These are phyloP conservation scores for Vollenhovia emeryi DNA, from an alignment of 1,140 invertebrate species.

Conservation along the genomic window DNA sequence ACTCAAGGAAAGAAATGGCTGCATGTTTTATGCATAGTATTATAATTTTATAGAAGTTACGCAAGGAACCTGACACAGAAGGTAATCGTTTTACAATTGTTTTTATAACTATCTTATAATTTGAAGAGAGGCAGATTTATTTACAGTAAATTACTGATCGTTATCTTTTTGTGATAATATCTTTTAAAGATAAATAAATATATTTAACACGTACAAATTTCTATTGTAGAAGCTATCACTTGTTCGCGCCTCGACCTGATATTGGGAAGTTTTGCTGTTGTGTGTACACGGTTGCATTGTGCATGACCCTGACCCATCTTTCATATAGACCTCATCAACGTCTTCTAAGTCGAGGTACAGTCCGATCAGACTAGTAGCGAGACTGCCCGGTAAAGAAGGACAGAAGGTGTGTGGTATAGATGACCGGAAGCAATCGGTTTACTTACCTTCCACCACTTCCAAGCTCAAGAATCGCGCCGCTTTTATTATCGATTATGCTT, in stretches of 20 bases:
- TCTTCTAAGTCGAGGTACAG: constrained; percentile 78
- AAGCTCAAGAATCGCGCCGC: background rate
- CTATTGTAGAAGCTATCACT: background rate
- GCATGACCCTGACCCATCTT: constrained; percentile 80
- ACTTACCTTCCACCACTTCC: constrained; percentile 39
- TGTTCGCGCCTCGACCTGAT: constrained; percentile 15
- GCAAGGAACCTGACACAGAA: too few relatives aligned
- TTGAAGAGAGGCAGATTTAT: background rate
- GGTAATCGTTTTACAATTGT: background rate
- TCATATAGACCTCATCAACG: constrained; percentile 77
- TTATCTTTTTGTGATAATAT: background rate
- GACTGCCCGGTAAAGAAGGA: constrained; percentile 52
- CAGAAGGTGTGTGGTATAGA: constrained; percentile 39
- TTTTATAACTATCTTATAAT: background rate
- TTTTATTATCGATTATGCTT: constrained; percentile 9
- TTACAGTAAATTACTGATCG: background rate
- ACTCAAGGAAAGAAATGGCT: background rate
- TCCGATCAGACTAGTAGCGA: constrained; percentile 65
- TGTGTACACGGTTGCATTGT: constrained; percentile 75
- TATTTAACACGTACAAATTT: background rate
- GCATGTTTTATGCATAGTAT: background rate
- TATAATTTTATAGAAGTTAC: background rate
- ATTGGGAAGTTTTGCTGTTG: constrained; percentile 68
- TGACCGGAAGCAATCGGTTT: constrained; percentile 66
- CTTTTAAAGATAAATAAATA: background rate